phyloP scores from a whole-genome alignment of 2,113 vertebrate genomes.

The Scortum barcoo region DNA sequence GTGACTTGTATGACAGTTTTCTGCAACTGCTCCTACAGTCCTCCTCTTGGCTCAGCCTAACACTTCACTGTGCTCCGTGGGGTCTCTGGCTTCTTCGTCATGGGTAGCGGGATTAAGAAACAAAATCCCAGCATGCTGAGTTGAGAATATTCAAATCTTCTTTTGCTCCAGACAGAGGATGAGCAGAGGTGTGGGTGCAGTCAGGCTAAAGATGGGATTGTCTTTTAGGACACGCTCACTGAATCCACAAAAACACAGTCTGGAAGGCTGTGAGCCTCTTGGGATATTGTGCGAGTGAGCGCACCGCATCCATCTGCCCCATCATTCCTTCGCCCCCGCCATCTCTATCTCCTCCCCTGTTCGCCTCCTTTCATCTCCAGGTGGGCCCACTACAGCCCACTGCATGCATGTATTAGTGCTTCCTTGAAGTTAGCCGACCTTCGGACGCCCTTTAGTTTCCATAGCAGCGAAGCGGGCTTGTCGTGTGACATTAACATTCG shows the following conservation, averaged over 20 bases:
- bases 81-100: slow-evolving; percentile 16
- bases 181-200: slow-evolving; percentile 70
- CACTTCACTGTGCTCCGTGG: slow-evolving; percentile 30
- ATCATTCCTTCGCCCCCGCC: slow-evolving; percentile 16
- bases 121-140: slow-evolving; percentile 67
- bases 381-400: slow-evolving; percentile 72
- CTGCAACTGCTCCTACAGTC: background rate
- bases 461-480: slow-evolving; percentile 67
- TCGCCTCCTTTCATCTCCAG: slow-evolving; percentile 75
- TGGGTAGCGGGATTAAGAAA: slow-evolving; percentile 60
- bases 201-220: slow-evolving; percentile 74
- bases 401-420: slow-evolving; percentile 75
- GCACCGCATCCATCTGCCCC: slow-evolving; percentile 74
- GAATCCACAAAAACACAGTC: slow-evolving; percentile 59
- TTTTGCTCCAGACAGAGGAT: slow-evolving; percentile 65
- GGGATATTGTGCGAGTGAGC: slow-evolving; percentile 64
- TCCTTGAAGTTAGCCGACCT: slow-evolving; percentile 76
- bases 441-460: slow-evolving; percentile 79
- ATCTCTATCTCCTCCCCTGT: slow-evolving; percentile 34
- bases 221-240: slow-evolving; percentile 66
- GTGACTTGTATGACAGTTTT: background rate
- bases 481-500: slow-evolving; percentile 71
- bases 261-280: slow-evolving; percentile 57
- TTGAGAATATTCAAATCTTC: slow-evolving; percentile 75
- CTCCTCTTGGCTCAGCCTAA: background rate